phyloP scores from a whole-genome alignment of 35 echinoderm and acorn worm genomes.

The Strongylocentrotus purpuratus region DNA sequence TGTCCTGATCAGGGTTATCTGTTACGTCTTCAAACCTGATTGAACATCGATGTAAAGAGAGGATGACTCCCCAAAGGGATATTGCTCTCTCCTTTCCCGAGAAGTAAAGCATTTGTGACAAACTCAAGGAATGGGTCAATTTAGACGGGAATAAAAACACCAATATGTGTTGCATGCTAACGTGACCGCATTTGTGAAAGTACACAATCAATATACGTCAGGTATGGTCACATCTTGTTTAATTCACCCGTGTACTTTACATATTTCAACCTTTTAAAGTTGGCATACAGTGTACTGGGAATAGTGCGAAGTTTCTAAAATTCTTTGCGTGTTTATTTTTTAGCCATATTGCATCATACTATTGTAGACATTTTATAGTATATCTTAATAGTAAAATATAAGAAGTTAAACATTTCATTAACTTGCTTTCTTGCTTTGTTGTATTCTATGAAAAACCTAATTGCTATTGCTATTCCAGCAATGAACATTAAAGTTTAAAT shows the following conservation, averaged over 20 bases:
- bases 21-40: background rate
- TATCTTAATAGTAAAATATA: too few relatives aligned
- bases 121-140: background rate
- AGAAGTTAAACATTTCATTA: too few relatives aligned
- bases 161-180: background rate
- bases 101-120: background rate
- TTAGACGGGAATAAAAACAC: background rate
- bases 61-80: background rate
- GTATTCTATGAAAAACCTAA: too few relatives aligned
- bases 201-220: background rate
- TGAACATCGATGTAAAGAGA: background rate
- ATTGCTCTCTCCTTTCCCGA: background rate
- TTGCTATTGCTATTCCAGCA: too few relatives aligned
- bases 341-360: too few relatives aligned
- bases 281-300: background rate
- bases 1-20: background rate
- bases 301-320: background rate
- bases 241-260: background rate
- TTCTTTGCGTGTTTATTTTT: too few relatives aligned
- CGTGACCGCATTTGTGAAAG: conserved; percentile 1
- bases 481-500: too few relatives aligned
- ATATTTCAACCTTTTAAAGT: background rate
- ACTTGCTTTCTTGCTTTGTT: too few relatives aligned
- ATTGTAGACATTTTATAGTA: too few relatives aligned
- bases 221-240: background rate